Percentiles rank a stretch among this genome's conserved stretches.
Conservation (phyloP, 1,140 invertebrate genomes). For the Drosophila busckii region DNA sequence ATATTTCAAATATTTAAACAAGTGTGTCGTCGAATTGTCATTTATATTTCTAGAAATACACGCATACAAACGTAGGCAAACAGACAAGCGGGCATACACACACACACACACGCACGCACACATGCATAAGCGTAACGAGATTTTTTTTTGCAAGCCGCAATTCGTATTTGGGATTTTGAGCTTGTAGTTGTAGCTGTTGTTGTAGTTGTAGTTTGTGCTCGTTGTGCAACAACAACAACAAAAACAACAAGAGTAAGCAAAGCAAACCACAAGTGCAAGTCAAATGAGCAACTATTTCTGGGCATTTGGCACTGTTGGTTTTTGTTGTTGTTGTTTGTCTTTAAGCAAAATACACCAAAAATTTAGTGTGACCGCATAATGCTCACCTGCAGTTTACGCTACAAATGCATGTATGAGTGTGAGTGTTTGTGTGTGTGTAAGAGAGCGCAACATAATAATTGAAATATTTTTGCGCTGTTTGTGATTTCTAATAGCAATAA, state of each 20-base stretch:
- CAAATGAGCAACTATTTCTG: slow-evolving; percentile 6
- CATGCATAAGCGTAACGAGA: slow-evolving; percentile 39
- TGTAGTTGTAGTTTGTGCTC: slow-evolving; percentile 27
- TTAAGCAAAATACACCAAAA: slow-evolving; percentile 17
- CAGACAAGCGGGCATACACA: slow-evolving; percentile 2
- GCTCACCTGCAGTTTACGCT: slow-evolving; percentile 41
- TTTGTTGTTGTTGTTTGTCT: too few relatives aligned
- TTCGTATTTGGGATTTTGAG: slow-evolving; percentile 13
- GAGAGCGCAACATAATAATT: slow-evolving; percentile 43
- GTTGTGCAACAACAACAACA: slow-evolving; percentile 41
- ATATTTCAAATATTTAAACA: slow-evolving; percentile 49
- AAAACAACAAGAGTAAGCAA: slow-evolving; percentile 8
- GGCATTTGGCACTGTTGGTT: slow-evolving; percentile 27
- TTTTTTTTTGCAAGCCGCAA: slow-evolving; percentile 51
- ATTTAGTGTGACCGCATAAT: slow-evolving; percentile 29
- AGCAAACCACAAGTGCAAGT: neutral
- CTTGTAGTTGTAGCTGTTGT: slow-evolving; percentile 17
- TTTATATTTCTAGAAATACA: slow-evolving; percentile 28
- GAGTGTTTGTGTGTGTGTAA: slow-evolving; percentile 13
- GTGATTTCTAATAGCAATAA: slow-evolving; percentile 43
- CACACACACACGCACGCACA: slow-evolving; percentile 1
- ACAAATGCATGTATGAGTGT: neutral
- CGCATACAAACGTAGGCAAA: slow-evolving; percentile 28
- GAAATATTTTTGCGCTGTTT: slow-evolving; percentile 35
- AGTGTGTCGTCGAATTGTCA: slow-evolving; percentile 45